A percentile compares a stretch with the other conserved stretches of the same genome.
Evolutionary conservation across 2,113 vertebrate species (phyloP).

Genomic region (Pelmatolapia mariae): DNA sequence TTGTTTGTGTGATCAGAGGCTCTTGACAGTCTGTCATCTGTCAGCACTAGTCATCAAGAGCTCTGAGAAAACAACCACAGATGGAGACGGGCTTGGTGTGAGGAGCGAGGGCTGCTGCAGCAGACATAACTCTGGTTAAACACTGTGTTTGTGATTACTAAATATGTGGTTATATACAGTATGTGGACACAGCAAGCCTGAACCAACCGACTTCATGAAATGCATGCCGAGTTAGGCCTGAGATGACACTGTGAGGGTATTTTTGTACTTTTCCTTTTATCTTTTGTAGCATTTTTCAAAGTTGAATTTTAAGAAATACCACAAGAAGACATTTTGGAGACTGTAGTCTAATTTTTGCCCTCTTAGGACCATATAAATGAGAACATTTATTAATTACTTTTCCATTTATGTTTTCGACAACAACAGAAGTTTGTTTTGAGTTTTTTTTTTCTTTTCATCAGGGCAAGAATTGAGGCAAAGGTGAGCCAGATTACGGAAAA

Average conservation of each 20-base stretch:
- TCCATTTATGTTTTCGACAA: neutral
- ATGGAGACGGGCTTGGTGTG: slow-evolving; percentile 8
- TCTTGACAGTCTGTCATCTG: slow-evolving; percentile 65
- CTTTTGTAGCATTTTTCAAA: neutral
- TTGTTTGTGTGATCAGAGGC: slow-evolving; percentile 60
- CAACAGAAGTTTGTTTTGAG: neutral
- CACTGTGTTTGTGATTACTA: neutral
- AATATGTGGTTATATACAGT: neutral
- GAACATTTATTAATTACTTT: neutral
- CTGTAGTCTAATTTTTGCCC: neutral
- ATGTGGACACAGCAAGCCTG: neutral
- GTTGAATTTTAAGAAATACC: neutral
- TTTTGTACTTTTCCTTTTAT: neutral
- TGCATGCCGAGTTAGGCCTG: neutral
- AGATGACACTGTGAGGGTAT: rapidly evolving
- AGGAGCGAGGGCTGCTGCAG: neutral
- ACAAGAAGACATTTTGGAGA: neutral
- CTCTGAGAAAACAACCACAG: slow-evolving; percentile 51
- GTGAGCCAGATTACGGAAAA: neutral
- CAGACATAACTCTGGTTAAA: slow-evolving; percentile 21
- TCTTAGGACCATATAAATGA: neutral
- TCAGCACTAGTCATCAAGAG: slow-evolving; percentile 52
- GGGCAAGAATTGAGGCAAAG: neutral
- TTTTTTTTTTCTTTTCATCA: neutral
- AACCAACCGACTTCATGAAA: neutral